Conservation (phyloP, 2,113 vertebrate species). For the Amblyopsis rosae region DNA sequence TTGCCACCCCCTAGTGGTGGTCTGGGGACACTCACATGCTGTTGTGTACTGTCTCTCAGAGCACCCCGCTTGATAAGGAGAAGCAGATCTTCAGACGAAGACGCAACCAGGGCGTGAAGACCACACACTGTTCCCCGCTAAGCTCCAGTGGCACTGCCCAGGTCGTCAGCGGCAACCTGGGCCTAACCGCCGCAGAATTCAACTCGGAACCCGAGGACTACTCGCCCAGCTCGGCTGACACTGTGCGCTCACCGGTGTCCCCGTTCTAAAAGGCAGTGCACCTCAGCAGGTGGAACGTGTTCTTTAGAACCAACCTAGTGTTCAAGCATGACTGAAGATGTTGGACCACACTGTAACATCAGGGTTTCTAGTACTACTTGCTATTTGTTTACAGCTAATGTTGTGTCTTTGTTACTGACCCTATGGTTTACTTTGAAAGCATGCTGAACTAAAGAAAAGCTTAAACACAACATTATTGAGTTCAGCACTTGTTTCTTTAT, state of each 20-base stretch:
- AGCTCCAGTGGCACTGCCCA: constrained; percentile 18
- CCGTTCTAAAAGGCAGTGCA: constrained; percentile 83
- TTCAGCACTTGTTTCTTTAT: constrained; percentile 19
- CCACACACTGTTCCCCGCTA: constrained; percentile 73
- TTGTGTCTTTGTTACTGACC: neutral
- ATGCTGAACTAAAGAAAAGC: constrained; percentile 11
- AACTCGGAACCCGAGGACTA: constrained; percentile 93
- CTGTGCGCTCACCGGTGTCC: constrained; percentile 91
- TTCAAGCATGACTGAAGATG: neutral
- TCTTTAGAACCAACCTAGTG: too few relatives aligned
- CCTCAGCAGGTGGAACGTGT: neutral
- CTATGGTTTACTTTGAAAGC: constrained; percentile 13
- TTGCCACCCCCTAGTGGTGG: neutral
- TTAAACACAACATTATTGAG: too few relatives aligned
- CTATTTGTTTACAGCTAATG: too few relatives aligned
- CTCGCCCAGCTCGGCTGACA: constrained; percentile 91
- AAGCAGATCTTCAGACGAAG: constrained; percentile 98
- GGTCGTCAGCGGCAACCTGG: constrained; percentile 41
- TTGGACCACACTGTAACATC: neutral
- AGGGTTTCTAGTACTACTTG: too few relatives aligned
- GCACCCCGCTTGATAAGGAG: constrained; percentile 99
- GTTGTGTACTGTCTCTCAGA: constrained; percentile 78
- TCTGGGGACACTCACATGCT: constrained; percentile 31
- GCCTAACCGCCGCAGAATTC: constrained; percentile 81
- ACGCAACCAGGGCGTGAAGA: constrained; percentile 93